Conservation (phyloP, 2,113 vertebrate species). For the Kryptolebias marmoratus region DNA sequence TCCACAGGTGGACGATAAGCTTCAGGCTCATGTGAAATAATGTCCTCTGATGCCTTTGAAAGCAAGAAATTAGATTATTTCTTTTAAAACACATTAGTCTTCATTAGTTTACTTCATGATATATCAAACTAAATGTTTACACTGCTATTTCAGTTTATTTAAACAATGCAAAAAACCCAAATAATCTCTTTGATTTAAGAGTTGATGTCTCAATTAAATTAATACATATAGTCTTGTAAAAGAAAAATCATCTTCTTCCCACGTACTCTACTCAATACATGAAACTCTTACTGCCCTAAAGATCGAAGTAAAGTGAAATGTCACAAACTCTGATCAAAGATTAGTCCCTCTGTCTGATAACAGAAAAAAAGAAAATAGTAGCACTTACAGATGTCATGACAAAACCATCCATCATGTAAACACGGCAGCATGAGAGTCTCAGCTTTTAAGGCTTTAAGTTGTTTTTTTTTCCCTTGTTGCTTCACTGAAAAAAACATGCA, state of each 20-base stretch:
- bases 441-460: constrained; percentile 30
- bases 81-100: background rate
- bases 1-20: constrained; percentile 64
- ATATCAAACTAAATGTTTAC: background rate
- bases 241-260: background rate
- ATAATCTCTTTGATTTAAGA: background rate
- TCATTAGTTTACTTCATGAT: background rate
- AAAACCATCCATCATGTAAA: constrained; percentile 71
- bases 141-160: no score
- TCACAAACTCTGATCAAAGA: background rate
- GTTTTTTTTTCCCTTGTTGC: constrained; percentile 48
- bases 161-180: background rate
- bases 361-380: constrained; percentile 10
- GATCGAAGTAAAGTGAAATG: background rate
- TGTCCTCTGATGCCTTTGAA: constrained; percentile 58
- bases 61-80: background rate
- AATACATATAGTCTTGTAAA: background rate
- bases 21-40: constrained; percentile 52
- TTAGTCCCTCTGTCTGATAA: background rate
- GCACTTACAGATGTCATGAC: constrained; percentile 69
- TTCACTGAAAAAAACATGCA: constrained; percentile 51
- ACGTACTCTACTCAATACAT: background rate
- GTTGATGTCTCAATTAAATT: background rate
- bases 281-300: background rate
- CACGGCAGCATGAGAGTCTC: constrained; percentile 54